Base-by-base conservation (phyloP, 2,888 invertebrate genomes). In the Torymus texanus region DNA sequence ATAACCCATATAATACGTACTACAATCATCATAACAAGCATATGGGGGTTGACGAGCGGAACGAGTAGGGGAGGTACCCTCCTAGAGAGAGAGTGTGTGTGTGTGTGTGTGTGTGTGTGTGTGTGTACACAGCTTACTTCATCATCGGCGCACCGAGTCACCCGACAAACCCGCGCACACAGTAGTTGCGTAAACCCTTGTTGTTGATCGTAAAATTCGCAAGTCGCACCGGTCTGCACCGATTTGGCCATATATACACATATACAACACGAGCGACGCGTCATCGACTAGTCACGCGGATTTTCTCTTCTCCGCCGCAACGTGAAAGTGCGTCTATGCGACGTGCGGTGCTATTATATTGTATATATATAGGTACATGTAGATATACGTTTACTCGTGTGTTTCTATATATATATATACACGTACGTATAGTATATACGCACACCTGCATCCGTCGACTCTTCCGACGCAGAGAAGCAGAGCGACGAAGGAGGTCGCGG, bases 401-500 rank as follows among this genome's bases (percentile, higher is more conserved):
- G 41, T 41, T 5, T 41, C 10, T 41, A 5, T 41, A 8, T 8
- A 8, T 41, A 41, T 41, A 41, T 41, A 8, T 41, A 41, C 8
- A 21, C 67, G 8, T 8, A 8, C 10, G 5, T 41, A 8, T 41
- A 5, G 41, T 41, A 41, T 41, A 41, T 41, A 8, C 10, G 10
- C 41, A 5, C 29, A 41, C 41, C 41, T 41, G 41, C 41, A 29
- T 29, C 29, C 29, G 29, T 8, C 29, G 29, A 2, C 29, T 29
- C 29, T 41, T 41, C 41, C 41, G 41, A 41, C 41, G 21, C 21
- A 41, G 8, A 41, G 41, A 41, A 41, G 41, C 41, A 18, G 70
- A 74, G 71, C 59, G 74, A 74, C 56, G 71, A 79, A 79, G 75
- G 74, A 78, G 68, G 78, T 62, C 67, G 68, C 66, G 73, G 13